These are phyloP conservation scores for Cyrtorhinus lividipennis DNA, from an alignment of 1,140 invertebrate species.

Conservation along the genomic window DNA sequence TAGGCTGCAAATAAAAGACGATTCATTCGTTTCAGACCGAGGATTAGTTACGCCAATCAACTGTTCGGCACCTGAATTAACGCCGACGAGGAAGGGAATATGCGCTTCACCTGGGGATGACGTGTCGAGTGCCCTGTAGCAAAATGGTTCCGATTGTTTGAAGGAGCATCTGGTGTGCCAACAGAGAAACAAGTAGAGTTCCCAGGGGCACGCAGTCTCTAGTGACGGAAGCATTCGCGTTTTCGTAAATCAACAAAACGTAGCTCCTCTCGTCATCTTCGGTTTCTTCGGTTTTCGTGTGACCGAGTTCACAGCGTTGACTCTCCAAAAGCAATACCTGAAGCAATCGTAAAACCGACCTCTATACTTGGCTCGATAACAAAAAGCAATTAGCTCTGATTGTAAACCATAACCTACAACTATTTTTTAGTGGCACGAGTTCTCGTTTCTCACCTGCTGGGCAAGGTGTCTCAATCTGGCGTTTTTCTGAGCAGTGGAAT, in stretches of 20 bases:
- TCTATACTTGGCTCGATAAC: too few relatives aligned
- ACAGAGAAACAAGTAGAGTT: slow-evolving; percentile 68
- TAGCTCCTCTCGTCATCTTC: slow-evolving; percentile 57
- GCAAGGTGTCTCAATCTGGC: slow-evolving; percentile 69
- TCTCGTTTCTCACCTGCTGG: slow-evolving; percentile 62
- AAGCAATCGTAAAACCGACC: too few relatives aligned
- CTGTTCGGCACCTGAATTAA: background rate
- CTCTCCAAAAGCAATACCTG: slow-evolving; percentile 53
- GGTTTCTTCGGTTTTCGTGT: slow-evolving; percentile 26
- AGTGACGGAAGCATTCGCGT: slow-evolving; percentile 52
- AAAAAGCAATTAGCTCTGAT: too few relatives aligned
- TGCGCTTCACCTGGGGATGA: slow-evolving; percentile 35
- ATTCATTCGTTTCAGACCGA: background rate
- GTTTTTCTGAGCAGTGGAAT: slow-evolving; percentile 65
- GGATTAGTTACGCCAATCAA: background rate
- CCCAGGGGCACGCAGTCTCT: slow-evolving; percentile 59
- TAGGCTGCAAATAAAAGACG: slow-evolving; percentile 28
- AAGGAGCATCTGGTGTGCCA: slow-evolving; percentile 80
- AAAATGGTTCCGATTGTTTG: slow-evolving; percentile 77
- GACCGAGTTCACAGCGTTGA: slow-evolving; percentile 34
- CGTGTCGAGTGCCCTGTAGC: slow-evolving; percentile 43
- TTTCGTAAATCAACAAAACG: slow-evolving; percentile 75
- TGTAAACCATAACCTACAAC: too few relatives aligned
- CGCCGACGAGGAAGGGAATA: background rate
- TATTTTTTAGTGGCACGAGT: too few relatives aligned